Evolutionary conservation across 2,113 vertebrate genomes (phyloP).

Genomic region (Prietella phreatophila): DNA sequence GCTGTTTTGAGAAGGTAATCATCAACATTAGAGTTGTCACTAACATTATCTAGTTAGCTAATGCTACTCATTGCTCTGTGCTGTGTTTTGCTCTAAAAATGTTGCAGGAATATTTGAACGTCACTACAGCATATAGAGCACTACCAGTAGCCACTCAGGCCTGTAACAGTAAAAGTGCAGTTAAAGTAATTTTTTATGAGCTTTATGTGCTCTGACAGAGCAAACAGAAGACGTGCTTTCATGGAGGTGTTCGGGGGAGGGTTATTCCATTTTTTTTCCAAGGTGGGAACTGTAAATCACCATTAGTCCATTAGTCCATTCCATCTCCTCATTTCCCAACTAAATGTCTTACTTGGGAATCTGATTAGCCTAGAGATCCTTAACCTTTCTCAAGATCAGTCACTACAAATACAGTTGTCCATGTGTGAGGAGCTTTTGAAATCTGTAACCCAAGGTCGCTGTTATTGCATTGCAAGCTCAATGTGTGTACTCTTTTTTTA

Average conservation of each 20-base stretch:
- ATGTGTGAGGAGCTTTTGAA: neutral
- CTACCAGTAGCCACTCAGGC: neutral
- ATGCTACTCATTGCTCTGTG: neutral
- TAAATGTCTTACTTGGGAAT: slow-evolving; percentile 22
- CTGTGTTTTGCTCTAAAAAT: neutral
- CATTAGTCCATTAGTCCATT: slow-evolving; percentile 13
- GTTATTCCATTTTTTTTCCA: neutral
- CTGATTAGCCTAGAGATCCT: slow-evolving; percentile 22
- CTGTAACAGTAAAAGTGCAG: neutral
- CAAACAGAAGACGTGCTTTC: neutral
- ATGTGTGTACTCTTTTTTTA: neutral
- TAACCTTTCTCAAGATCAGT: neutral
- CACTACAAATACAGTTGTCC: neutral
- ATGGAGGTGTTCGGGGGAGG: neutral
- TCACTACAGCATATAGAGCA: neutral
- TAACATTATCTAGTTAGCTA: neutral
- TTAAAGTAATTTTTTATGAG: neutral
- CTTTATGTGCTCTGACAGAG: neutral
- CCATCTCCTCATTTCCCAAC: slow-evolving; percentile 18
- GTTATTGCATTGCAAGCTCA: neutral
- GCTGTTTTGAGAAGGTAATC: neutral
- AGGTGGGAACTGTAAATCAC: neutral
- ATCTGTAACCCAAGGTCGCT: neutral
- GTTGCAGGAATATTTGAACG: neutral
- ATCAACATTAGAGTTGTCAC: neutral